phyloP scores from a whole-genome alignment of 2,888 invertebrate species.

The Cyrtodaria siliqua region DNA sequence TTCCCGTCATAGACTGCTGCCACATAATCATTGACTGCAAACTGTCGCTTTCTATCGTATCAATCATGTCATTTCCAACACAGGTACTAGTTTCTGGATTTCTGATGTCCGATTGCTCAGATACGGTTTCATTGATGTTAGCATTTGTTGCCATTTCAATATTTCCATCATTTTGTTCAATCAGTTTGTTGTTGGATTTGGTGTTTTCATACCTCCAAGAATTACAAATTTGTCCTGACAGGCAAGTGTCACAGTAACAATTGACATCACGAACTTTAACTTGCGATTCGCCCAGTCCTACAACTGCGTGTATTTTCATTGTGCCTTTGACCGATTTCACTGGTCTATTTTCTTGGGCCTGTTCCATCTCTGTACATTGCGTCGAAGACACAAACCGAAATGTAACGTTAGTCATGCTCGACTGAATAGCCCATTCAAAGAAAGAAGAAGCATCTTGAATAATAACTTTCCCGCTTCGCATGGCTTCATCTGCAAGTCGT shows the following conservation, averaged over 20 bases:
- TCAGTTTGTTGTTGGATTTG: background rate
- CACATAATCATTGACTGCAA: slow-evolving; percentile 23
- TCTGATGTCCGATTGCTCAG: background rate
- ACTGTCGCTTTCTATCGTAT: slow-evolving; percentile 2
- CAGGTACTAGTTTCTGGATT: background rate
- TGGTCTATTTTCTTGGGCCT: background rate
- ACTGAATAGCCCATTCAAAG: background rate
- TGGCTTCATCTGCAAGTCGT: slow-evolving; percentile 18
- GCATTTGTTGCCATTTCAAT: background rate
- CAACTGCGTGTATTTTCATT: slow-evolving; percentile 29
- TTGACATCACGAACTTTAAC: slow-evolving; percentile 4
- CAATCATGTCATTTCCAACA: background rate
- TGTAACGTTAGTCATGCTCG: slow-evolving; percentile 10
- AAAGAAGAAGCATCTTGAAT: background rate
- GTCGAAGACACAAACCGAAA: slow-evolving; percentile 7
- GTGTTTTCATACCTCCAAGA: slow-evolving; percentile 4
- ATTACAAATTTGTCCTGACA: background rate
- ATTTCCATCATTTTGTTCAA: background rate
- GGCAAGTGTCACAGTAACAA: slow-evolving; percentile 8
- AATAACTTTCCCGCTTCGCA: slow-evolving; percentile 7
- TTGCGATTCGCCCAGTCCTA: slow-evolving; percentile 8
- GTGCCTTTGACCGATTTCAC: slow-evolving; percentile 12
- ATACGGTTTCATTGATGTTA: background rate
- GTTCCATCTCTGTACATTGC: background rate
- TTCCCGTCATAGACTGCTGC: slow-evolving; percentile 18